phyloP scores from a whole-genome alignment of 2,888 invertebrate genomes.

The Microplitis deprimator region DNA sequence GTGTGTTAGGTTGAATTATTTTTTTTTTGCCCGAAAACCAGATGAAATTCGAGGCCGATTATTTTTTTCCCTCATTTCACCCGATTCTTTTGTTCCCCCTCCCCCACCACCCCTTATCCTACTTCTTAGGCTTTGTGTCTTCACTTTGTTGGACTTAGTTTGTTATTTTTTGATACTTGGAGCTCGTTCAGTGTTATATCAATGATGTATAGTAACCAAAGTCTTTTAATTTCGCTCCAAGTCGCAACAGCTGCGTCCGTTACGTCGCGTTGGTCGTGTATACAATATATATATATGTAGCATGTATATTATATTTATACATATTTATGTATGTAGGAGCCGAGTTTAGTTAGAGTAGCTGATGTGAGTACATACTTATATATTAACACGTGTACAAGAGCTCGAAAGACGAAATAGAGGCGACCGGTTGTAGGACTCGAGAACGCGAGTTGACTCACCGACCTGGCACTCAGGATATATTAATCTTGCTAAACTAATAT shows the following conservation, averaged over 20 bases:
- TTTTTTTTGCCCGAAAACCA: background rate
- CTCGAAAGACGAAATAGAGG: conserved; percentile 37
- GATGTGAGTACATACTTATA: conserved; percentile 9
- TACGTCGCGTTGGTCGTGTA: conserved; percentile 41
- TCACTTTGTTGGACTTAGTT: no score
- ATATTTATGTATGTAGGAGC: background rate
- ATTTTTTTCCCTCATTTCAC: conserved; percentile 5
- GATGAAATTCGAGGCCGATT: conserved; percentile 50
- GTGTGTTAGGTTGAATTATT: background rate
- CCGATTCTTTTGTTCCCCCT: background rate
- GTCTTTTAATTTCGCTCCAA: conserved; percentile 39
- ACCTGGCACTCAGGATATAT: conserved; percentile 45
- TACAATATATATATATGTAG: background rate
- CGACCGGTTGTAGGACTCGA: conserved; percentile 43
- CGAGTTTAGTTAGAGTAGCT: background rate
- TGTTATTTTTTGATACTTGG: no score
- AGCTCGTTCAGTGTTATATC: background rate
- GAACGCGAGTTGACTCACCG: conserved; percentile 44
- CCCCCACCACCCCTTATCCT: background rate
- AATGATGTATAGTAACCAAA: background rate
- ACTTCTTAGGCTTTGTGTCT: background rate
- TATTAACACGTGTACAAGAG: conserved; percentile 29
- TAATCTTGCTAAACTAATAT: conserved; percentile 45
- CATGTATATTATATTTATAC: background rate
- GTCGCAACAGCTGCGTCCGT: conserved; percentile 41